phyloP scores from a whole-genome alignment of 2,113 vertebrate species.

The Daboia siamensis region DNA sequence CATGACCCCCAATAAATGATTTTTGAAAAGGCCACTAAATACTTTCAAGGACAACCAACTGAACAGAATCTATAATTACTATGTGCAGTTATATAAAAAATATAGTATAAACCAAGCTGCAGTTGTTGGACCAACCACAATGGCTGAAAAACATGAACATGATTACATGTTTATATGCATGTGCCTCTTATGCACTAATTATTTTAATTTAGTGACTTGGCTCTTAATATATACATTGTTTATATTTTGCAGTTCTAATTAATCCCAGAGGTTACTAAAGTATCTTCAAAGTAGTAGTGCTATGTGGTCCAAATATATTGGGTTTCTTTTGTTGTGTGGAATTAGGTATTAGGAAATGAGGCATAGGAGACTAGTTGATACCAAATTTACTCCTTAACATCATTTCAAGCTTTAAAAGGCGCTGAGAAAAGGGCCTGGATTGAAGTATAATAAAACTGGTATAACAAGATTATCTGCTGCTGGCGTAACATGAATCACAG shows the following conservation, averaged over 20 bases:
- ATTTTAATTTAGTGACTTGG: background rate
- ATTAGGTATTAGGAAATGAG: background rate
- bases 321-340: background rate
- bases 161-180: background rate
- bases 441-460: background rate
- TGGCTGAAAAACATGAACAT: background rate
- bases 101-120: background rate
- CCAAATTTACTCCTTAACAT: background rate
- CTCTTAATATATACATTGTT: background rate
- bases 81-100: background rate
- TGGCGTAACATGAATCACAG: background rate
- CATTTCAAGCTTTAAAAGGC: constrained; percentile 10
- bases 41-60: background rate
- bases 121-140: background rate
- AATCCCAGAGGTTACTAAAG: background rate
- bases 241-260: background rate
- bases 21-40: background rate
- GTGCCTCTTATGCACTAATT: background rate
- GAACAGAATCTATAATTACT: background rate
- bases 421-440: background rate
- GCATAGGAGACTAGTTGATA: background rate
- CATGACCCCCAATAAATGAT: background rate
- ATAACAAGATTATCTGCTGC: background rate
- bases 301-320: background rate
- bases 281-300: background rate